Evolutionary conservation across 2,797 vertebrate genomes (phyloP), one percentile per base, ranked within the genome.

Genomic region (Notamacropus eugenii): DNA sequence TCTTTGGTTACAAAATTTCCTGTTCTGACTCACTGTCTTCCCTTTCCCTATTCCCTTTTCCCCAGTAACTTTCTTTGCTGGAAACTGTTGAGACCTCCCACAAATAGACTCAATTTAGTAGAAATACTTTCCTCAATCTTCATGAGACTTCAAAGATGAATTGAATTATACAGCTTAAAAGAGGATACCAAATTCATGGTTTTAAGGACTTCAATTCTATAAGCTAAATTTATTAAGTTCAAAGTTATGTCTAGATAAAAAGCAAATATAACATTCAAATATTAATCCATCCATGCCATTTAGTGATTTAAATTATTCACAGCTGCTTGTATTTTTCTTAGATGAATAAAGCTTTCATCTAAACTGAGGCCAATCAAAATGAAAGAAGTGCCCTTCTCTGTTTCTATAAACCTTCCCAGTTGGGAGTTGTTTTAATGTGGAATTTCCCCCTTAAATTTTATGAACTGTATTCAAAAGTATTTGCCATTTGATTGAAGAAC

Each of bases 221-320:
- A 98, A 98, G 96, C 93, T 96, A 96, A 97, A 98, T 98, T 98
- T 98, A 97, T 98, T 98, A 98, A 98, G 97, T 98, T 98, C 98
- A 97, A 97, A 98, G 97, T 97, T 97, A 29, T 95, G 67, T 97
- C 95, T 97, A 1, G 92, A 98, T 98, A 97, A 98, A 98, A 98
- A 16, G 55, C 91, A 96, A 98, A 87, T 56, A 90, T 97, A 98
- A 96, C 59, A 98, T 98, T 98, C 97, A 98, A 98, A 98, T 98
- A 98, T 98, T 98, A 96, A 98, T 98, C 92, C 90, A 94, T 98
- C 96, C 94, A 52, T 98, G 87, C 93, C 82, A 96, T 98, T 98
- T 98, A 98, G n/a, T 97, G 94, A 54, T 98, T 98, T 98, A 91
- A 98, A 98, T 98, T 98, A 98, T 98, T 98, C 95, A 98, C 97